Conservation (phyloP, 2,888 invertebrate genomes). For the Labia minor region DNA sequence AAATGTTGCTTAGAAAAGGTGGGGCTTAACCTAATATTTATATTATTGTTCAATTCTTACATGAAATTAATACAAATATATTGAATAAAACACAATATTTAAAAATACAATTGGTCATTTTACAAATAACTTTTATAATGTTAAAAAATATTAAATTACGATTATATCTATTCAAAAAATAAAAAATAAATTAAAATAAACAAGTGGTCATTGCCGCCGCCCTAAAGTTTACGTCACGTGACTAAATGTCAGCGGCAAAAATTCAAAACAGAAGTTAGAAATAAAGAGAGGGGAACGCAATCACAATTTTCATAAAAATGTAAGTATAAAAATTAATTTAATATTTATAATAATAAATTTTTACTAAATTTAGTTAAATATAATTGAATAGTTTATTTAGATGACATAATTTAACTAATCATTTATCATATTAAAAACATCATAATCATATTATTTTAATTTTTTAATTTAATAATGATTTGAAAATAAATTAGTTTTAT, state of each 20-base stretch:
- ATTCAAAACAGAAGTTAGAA: background rate
- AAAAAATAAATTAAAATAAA: background rate
- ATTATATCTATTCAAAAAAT: background rate
- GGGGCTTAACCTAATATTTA: background rate
- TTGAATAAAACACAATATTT: background rate
- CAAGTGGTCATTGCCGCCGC: slow-evolving; percentile 2
- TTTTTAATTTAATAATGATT: no score
- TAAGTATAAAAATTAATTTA: no score
- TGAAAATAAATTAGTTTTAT: no score
- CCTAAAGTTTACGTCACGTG: background rate
- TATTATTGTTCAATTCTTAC: background rate
- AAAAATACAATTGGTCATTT: background rate
- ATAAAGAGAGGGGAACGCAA: no score
- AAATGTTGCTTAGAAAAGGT: background rate
- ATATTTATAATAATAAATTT: no score
- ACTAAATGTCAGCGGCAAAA: background rate
- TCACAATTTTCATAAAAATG: no score
- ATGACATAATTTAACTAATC: no score
- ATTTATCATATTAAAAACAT: no score
- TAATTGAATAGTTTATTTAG: no score
- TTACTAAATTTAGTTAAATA: no score
- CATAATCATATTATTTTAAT: no score
- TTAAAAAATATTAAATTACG: background rate
- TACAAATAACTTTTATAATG: background rate
- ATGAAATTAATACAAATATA: background rate